phyloP scores from a whole-genome alignment of 2,888 invertebrate genomes.

The Globia sparganii region DNA sequence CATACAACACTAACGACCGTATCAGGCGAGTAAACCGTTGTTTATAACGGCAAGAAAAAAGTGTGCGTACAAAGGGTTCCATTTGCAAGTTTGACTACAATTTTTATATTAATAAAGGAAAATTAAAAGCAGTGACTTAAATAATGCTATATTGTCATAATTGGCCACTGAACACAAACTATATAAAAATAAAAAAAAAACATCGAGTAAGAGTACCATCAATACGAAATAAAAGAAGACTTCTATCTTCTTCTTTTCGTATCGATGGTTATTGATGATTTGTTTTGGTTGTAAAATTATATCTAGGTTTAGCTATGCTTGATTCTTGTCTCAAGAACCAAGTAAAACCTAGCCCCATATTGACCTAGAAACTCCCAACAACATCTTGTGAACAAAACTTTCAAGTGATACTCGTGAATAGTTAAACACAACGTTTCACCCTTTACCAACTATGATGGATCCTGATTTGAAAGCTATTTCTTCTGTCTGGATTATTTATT shows the following conservation, averaged over 20 bases:
- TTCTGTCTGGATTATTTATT: too few species aligned
- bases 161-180: too few species aligned
- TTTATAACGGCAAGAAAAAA: background rate
- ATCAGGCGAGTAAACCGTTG: background rate
- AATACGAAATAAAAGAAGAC: background rate
- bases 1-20: background rate
- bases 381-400: constrained; percentile 43
- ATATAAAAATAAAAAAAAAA: background rate
- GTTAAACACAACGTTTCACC: constrained; percentile 44
- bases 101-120: background rate
- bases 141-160: too few species aligned
- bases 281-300: too few species aligned
- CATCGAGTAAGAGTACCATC: background rate
- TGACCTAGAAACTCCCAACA: constrained; percentile 45
- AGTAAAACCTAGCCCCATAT: constrained; percentile 15
- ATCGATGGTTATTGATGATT: too few species aligned
- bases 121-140: background rate
- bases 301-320: too few species aligned
- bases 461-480: constrained; percentile 48
- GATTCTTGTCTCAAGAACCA: background rate
- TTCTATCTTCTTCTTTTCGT: too few species aligned
- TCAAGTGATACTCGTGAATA: constrained; percentile 48
- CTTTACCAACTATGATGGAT: constrained; percentile 47
- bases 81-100: background rate
- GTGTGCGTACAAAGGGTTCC: background rate